Evolutionary conservation across 2,888 invertebrate genomes (phyloP).

Genomic region (Xiphydria camelus): DNA sequence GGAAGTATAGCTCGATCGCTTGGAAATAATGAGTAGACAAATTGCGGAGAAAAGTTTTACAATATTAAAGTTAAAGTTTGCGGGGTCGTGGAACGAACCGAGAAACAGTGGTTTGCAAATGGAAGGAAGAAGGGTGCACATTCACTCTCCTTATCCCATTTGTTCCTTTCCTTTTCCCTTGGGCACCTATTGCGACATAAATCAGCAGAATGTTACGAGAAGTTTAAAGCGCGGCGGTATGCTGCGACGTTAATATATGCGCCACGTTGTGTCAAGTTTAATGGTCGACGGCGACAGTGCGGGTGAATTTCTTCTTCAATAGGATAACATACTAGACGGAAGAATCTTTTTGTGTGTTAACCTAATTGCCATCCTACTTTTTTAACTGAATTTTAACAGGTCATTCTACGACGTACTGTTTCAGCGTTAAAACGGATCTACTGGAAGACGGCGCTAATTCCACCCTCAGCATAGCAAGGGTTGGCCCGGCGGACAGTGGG

Average conservation of each 20-base stretch:
- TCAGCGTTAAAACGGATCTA: conserved; percentile 60
- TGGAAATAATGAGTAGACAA: conserved; percentile 44
- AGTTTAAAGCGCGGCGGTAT: no score
- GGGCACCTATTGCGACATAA: conserved; percentile 19
- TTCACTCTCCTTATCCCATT: no score
- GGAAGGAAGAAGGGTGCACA: no score
- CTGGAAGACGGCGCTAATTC: conserved; percentile 60
- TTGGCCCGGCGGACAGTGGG: conserved; percentile 59
- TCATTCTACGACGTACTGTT: conserved; percentile 14
- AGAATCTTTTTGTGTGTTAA: conserved; percentile 9
- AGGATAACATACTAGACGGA: no score
- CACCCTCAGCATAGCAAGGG: conserved; percentile 59
- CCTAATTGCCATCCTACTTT: no score
- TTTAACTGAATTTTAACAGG: neutral
- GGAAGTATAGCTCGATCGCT: no score
- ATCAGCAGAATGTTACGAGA: conserved; percentile 20
- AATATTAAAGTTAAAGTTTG: conserved; percentile 54
- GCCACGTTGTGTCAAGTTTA: no score
- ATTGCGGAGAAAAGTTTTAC: conserved; percentile 50
- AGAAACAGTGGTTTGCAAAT: no score
- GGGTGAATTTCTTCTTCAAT: no score
- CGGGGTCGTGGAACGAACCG: no score
- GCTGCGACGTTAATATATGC: no score
- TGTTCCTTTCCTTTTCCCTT: conserved; percentile 4
- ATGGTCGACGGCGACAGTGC: no score